Evolutionary conservation across 2,888 invertebrate species (phyloP).

Genomic region (Syrphus vitripennis): DNA sequence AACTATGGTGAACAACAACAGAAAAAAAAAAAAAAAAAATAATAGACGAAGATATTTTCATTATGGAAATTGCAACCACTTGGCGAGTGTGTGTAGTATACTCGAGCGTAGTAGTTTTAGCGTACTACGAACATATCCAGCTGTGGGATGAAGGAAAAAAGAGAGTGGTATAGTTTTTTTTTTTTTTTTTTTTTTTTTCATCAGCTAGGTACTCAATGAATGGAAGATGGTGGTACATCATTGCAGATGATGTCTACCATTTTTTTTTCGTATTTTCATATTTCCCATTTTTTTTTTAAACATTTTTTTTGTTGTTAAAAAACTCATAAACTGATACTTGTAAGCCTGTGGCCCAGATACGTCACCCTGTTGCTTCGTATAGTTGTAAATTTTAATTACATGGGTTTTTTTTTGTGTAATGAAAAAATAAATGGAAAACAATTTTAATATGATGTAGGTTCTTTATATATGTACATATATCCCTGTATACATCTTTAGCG

Average conservation of each 20-base stretch:
- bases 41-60: constrained; percentile 54
- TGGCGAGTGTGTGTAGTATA: constrained; percentile 63
- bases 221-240: constrained; percentile 59
- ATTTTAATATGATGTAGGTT: constrained; percentile 6
- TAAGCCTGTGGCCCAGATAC: constrained; percentile 66
- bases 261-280: background rate
- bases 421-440: constrained; percentile 23
- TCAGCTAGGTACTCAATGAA: constrained; percentile 59
- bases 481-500: too few relatives aligned
- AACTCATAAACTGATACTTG: constrained; percentile 69
- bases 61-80: constrained; percentile 71
- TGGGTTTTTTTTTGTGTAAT: constrained; percentile 44
- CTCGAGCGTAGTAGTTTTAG: constrained; percentile 66
- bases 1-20: too few relatives aligned
- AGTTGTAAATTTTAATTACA: constrained; percentile 70
- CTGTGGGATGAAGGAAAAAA: constrained; percentile 30
- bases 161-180: constrained; percentile 1
- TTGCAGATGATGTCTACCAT: constrained; percentile 59
- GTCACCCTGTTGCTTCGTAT: constrained; percentile 67
- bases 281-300: background rate
- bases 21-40: constrained; percentile 8
- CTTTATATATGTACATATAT: background rate
- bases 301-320: constrained; percentile 5
- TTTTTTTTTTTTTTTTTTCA: background rate
- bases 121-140: constrained; percentile 41